These are phyloP conservation scores for Albula glossodonta DNA, from an alignment of 2,113 vertebrate species.

Conservation along the genomic window DNA sequence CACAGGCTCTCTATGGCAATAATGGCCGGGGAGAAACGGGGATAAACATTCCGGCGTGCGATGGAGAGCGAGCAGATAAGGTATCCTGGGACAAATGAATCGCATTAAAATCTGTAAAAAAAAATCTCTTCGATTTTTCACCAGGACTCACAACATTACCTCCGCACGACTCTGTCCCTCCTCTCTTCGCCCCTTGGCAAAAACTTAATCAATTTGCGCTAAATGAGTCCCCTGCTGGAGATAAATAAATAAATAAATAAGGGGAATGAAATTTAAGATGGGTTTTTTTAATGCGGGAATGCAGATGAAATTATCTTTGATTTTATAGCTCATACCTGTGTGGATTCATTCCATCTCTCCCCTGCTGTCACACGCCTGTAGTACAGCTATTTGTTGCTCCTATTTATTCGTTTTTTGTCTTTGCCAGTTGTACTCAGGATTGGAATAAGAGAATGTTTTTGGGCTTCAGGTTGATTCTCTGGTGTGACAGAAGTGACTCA, in stretches of 20 bases:
- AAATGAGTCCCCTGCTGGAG: constrained; percentile 37
- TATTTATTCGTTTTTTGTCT: neutral
- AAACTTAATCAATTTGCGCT: constrained; percentile 39
- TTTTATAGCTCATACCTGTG: constrained; percentile 12
- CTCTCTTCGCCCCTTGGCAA: constrained; percentile 25
- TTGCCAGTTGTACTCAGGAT: neutral
- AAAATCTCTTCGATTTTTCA: constrained; percentile 35
- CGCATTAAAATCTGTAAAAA: neutral
- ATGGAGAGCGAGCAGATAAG: constrained; percentile 30
- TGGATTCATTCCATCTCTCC: neutral
- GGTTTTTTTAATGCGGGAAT: constrained; percentile 38
- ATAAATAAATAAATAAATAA: constrained; percentile 38
- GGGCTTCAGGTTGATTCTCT: no score
- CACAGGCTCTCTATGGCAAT: neutral
- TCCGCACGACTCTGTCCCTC: neutral
- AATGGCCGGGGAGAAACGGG: neutral
- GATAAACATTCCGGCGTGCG: neutral
- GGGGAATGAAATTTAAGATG: constrained; percentile 31
- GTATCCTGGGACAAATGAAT: constrained; percentile 38
- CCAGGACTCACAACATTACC: constrained; percentile 29
- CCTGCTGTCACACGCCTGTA: neutral
- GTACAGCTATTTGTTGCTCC: neutral
- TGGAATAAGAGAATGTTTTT: neutral
- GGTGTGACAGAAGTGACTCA: no score
- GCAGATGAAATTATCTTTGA: constrained; percentile 40